phyloP scores from a whole-genome alignment of 2,888 invertebrate genomes.

The Pyralis farinalis region DNA sequence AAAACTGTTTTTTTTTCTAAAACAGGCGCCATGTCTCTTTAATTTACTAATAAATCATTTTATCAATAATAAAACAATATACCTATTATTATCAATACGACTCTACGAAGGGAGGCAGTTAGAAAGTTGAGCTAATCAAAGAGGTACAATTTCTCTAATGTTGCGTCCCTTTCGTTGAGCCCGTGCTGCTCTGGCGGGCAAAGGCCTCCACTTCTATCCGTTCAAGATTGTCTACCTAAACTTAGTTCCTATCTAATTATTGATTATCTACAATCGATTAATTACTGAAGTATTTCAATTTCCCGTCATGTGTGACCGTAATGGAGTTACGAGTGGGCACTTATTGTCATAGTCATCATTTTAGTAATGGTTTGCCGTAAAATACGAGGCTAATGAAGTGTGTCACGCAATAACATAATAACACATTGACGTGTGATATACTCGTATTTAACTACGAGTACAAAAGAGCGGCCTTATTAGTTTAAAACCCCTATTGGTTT shows the following conservation, averaged over 20 bases:
- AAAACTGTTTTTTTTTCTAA: too few relatives aligned
- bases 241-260: not conserved
- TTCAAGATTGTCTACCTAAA: not conserved
- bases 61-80: too few relatives aligned
- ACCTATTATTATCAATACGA: not conserved
- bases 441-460: too few relatives aligned
- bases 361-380: not conserved
- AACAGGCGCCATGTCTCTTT: too few relatives aligned
- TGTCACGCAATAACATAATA: too few relatives aligned
- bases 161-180: conserved; percentile 1
- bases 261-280: conserved; percentile 3
- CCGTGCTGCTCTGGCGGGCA: too few relatives aligned
- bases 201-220: not conserved
- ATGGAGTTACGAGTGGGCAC: not conserved
- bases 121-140: not conserved
- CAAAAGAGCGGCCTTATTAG: too few relatives aligned
- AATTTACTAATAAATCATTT: too few relatives aligned
- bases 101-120: not conserved
- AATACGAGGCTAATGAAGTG: too few relatives aligned
- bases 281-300: conserved; percentile 9
- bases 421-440: too few relatives aligned
- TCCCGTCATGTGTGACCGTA: conserved; percentile 2
- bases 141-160: not conserved
- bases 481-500: too few relatives aligned
- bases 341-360: not conserved